Evolutionary conservation across 2,113 vertebrate genomes (phyloP).

Genomic region (Oenanthe melanoleuca): DNA sequence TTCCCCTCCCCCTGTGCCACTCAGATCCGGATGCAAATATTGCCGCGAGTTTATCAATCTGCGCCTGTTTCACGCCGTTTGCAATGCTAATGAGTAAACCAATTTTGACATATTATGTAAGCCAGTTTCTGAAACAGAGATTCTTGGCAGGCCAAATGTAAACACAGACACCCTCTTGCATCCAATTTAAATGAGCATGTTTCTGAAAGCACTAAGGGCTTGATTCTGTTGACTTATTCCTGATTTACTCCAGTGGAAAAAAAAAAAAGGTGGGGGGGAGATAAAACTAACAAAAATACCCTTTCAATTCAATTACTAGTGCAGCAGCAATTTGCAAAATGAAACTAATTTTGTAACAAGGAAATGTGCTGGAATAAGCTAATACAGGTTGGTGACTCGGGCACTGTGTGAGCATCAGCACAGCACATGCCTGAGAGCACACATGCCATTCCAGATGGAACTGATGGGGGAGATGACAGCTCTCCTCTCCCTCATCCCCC

Average conservation of each 20-base stretch:
- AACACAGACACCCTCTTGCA: constrained; percentile 67
- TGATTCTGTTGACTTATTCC: constrained; percentile 56
- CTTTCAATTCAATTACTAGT: constrained; percentile 7
- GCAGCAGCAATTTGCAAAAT: constrained; percentile 32
- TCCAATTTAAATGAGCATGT: constrained; percentile 67
- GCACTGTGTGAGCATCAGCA: background rate
- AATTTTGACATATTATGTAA: constrained; percentile 71
- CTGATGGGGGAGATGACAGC: background rate
- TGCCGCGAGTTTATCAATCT: constrained; percentile 57
- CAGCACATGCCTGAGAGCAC: background rate
- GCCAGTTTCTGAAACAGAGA: constrained; percentile 69
- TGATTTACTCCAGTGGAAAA: constrained; percentile 31
- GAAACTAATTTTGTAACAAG: constrained; percentile 8
- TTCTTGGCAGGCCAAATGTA: constrained; percentile 71
- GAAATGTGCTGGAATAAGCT: constrained; percentile 30
- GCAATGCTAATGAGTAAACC: constrained; percentile 73
- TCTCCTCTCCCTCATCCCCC: background rate
- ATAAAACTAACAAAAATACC: background rate
- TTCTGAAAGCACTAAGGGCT: constrained; percentile 59
- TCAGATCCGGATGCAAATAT: constrained; percentile 59
- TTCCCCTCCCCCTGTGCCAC: constrained; percentile 43
- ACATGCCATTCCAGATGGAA: background rate
- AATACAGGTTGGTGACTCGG: constrained; percentile 13
- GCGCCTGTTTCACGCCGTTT: constrained; percentile 51
- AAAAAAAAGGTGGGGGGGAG: background rate